Conservation (phyloP, 2,888 invertebrate genomes). For the Chesias legatella region DNA sequence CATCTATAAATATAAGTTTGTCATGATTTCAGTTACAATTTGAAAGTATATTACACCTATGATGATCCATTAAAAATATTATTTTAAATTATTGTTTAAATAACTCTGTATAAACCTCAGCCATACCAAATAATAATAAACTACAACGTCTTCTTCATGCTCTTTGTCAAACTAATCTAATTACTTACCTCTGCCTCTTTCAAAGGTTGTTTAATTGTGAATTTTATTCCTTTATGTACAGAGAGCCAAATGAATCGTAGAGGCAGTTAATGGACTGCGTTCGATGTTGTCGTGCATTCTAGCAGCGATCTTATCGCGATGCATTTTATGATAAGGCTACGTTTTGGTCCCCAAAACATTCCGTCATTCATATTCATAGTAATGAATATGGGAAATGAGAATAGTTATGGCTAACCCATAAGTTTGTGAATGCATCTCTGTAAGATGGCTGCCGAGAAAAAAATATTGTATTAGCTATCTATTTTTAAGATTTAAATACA, state of each 20-base stretch:
- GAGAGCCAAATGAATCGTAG: constrained; percentile 20
- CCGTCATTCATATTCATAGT: no score
- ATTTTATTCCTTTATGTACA: constrained; percentile 22
- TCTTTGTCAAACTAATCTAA: constrained; percentile 14
- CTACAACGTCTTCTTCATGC: constrained; percentile 25
- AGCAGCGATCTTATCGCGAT: constrained; percentile 19
- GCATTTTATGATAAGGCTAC: neutral
- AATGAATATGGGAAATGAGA: no score
- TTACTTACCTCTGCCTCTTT: constrained; percentile 21
- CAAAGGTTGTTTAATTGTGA: constrained; percentile 28
- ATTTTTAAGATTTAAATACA: constrained; percentile 26
- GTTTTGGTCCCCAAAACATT: neutral
- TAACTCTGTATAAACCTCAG: constrained; percentile 78
- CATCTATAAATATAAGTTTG: constrained; percentile 26
- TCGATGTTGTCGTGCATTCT: constrained; percentile 13
- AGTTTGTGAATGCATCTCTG: neutral
- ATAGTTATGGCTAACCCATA: no score
- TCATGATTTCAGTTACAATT: constrained; percentile 18
- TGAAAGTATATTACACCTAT: constrained; percentile 23
- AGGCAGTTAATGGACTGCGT: constrained; percentile 17
- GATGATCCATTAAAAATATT: constrained; percentile 8
- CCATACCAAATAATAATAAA: constrained; percentile 63
- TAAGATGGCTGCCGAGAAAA: constrained; percentile 8
- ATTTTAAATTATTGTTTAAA: constrained; percentile 38
- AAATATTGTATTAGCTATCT: constrained; percentile 15